A percentile compares a stretch with the other conserved stretches of the same genome.
Evolutionary conservation across 2,797 vertebrate genomes (phyloP).

Genomic region (Liasis olivaceus): DNA sequence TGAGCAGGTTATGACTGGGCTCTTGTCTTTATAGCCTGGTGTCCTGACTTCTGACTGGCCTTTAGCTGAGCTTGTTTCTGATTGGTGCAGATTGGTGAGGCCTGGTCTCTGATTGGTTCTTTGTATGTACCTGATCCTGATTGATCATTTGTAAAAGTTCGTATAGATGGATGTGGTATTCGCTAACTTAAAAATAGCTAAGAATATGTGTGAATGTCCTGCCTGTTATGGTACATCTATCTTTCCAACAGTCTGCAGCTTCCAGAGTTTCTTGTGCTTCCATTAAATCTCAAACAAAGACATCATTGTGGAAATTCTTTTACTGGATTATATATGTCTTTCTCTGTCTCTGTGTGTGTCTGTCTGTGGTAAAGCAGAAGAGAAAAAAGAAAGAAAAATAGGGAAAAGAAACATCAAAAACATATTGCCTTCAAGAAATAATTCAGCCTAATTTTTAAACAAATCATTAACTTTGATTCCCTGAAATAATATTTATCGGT

Average conservation of each 20-base stretch:
- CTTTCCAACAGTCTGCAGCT: background rate
- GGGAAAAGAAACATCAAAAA: background rate
- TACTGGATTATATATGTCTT: background rate
- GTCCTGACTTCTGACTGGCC: background rate
- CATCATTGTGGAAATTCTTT: background rate
- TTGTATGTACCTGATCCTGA: background rate
- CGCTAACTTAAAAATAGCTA: background rate
- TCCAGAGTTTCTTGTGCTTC: background rate
- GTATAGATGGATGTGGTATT: background rate
- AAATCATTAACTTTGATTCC: too few relatives aligned
- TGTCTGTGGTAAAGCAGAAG: background rate
- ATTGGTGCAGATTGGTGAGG: background rate
- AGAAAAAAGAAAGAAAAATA: background rate
- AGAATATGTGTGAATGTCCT: background rate
- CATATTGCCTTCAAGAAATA: background rate
- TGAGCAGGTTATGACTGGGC: background rate
- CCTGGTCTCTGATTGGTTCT: background rate
- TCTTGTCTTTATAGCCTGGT: background rate
- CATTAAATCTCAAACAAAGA: background rate
- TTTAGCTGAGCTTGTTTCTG: background rate
- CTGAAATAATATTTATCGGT: too few relatives aligned
- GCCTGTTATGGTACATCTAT: too few relatives aligned
- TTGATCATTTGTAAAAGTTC: background rate
- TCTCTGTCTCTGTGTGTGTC: background rate
- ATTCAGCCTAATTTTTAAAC: too few relatives aligned